These are phyloP conservation scores for Brachyptera putata DNA, from an alignment of 2,888 invertebrate genomes.

Conservation along the genomic window DNA sequence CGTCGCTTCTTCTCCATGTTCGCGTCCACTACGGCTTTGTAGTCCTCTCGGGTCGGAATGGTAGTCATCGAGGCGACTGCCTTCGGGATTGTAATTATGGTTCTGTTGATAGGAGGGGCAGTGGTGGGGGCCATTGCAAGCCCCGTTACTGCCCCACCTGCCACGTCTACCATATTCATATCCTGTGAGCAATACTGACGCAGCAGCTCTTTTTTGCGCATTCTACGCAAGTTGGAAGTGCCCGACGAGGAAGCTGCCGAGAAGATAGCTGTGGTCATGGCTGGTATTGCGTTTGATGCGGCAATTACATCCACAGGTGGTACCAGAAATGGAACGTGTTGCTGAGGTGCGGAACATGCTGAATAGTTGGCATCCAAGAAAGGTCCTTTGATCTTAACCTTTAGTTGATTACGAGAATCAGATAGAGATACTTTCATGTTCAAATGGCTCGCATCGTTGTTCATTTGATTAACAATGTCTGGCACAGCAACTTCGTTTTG, in stretches of 20 bases:
- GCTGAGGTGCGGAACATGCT: slow-evolving; percentile 54
- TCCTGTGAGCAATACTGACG: slow-evolving; percentile 82
- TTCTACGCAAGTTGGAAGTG: slow-evolving; percentile 72
- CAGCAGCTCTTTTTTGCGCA: slow-evolving; percentile 85
- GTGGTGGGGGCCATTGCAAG: slow-evolving; percentile 53
- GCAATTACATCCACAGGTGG: slow-evolving; percentile 44
- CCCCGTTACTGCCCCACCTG: too few relatives aligned
- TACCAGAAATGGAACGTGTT: slow-evolving; percentile 48
- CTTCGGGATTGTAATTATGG: slow-evolving; percentile 78
- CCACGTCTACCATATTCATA: slow-evolving; percentile 79
- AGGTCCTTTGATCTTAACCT: slow-evolving; percentile 84
- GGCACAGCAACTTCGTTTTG: slow-evolving; percentile 27
- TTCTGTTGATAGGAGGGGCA: slow-evolving; percentile 58
- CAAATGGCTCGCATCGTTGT: slow-evolving; percentile 42
- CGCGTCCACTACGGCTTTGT: slow-evolving; percentile 62
- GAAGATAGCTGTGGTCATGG: slow-evolving; percentile 35
- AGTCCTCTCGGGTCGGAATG: slow-evolving; percentile 81
- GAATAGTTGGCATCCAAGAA: slow-evolving; percentile 71
- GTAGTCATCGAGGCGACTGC: slow-evolving; percentile 85
- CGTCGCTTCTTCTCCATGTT: slow-evolving; percentile 65
- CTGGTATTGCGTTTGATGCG: too few relatives aligned
- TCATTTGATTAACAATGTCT: too few relatives aligned
- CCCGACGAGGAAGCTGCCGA: slow-evolving; percentile 50
- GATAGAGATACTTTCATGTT: slow-evolving; percentile 69
- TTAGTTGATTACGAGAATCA: slow-evolving; percentile 80